Base-by-base conservation (phyloP, 2,113 vertebrate genomes). In the Oxyura jamaicensis region DNA sequence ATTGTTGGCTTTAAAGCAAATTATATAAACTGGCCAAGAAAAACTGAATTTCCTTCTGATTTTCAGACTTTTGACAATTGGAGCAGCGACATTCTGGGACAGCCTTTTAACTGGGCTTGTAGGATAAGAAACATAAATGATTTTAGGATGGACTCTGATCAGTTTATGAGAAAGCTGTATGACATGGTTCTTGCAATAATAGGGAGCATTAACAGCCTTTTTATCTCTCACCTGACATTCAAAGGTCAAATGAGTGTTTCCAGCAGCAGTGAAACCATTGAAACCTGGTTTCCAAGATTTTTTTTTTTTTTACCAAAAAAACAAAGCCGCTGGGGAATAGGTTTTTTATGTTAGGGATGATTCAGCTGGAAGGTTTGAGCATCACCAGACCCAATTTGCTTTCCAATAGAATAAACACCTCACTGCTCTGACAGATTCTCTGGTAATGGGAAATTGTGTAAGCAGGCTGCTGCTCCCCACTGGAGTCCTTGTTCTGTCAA, bases 391-490 rank as follows among this genome's bases (percentile, higher is more conserved):
- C 39, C 48, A 78, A 14, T 76, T 72, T 95, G 15, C 35, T 76
- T 93, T 97, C 86, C 69, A 65, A 81, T 44, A 72, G 66, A 86
- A 95, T 92, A 89, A 92, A 89, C 33, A 84, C 35, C 46, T 95
- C 52, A 5, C 35, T 86, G 48, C 69, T 85, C 66, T 88, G 73
- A 91, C 84, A 73, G 66, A 50, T 55, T 87, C 25, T 22, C 22
- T 82, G 44, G 62, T 94, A 86, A 92, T 73, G 44, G 81, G 81
- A 84, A 91, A 79, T 39, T 59, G 69, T 81, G 81, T 85, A 84
- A 95, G 88, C 73, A 88, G 53, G 56, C 77, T 72, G 59, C 48
- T 84, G 31, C 52, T 93, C 65, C 60, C 56, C 1, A 11, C 77
- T 92, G 83, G 72, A 93, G 56, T 36, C 44, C 91, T 91, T 91